phyloP scores from a whole-genome alignment of 2,113 vertebrate genomes.

The Promerops cafer region DNA sequence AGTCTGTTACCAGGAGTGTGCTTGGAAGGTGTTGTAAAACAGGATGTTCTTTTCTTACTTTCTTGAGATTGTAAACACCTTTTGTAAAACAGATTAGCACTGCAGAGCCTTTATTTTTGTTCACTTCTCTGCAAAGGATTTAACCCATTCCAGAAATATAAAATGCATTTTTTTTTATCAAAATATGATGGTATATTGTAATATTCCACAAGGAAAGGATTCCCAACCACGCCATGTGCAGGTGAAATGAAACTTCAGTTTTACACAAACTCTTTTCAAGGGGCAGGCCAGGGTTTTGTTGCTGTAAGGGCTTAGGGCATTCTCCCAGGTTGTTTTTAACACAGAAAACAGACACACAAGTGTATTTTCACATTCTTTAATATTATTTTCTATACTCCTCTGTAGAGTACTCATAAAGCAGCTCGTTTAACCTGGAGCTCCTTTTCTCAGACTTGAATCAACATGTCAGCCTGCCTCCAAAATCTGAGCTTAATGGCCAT shows the following conservation, averaged over 20 bases:
- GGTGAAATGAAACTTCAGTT: not conserved
- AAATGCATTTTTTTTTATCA: not conserved
- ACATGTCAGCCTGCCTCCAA: not conserved
- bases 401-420: not conserved
- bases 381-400: not conserved
- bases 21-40: not conserved
- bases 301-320: not conserved
- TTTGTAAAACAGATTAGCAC: not conserved
- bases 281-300: not conserved
- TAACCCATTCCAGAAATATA: not conserved
- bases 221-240: not conserved
- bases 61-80: not conserved
- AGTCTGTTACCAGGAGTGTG: not conserved
- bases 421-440: not conserved
- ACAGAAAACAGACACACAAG: not conserved
- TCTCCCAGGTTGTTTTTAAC: not conserved
- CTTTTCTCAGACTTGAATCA: not conserved
- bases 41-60: not conserved
- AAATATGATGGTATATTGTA: not conserved
- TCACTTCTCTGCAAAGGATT: not conserved
- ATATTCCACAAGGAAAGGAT: not conserved
- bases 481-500: not conserved
- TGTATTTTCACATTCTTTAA: not conserved
- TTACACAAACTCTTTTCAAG: not conserved
- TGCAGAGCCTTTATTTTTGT: not conserved